phyloP scores from a whole-genome alignment of 2,888 invertebrate genomes.

The Dioctria linearis region DNA sequence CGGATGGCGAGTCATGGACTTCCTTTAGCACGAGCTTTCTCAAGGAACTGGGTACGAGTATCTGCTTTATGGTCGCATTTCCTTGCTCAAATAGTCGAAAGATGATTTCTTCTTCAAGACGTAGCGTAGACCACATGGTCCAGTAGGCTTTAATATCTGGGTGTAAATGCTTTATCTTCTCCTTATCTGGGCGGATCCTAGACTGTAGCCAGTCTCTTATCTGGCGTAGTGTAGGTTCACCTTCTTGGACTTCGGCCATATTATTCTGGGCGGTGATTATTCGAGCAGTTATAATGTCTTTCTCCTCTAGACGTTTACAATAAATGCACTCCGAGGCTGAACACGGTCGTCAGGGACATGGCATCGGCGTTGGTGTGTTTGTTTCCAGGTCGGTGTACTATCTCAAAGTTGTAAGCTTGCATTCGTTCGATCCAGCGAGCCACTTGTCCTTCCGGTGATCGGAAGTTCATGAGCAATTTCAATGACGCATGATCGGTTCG shows the following conservation, averaged over 20 bases:
- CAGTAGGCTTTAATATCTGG: conserved; percentile 13
- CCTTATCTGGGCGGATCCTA: background rate
- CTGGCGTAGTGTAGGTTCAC: too few relatives aligned
- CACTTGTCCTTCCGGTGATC: background rate
- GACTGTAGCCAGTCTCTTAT: background rate
- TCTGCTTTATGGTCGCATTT: background rate
- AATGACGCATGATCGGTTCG: background rate
- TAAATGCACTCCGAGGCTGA: too few relatives aligned
- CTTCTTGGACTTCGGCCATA: too few relatives aligned
- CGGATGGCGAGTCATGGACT: background rate
- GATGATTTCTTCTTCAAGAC: background rate
- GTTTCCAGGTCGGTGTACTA: background rate
- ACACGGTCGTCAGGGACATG: too few relatives aligned
- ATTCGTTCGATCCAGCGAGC: too few relatives aligned
- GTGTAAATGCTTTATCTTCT: conserved; percentile 51
- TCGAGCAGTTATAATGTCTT: background rate
- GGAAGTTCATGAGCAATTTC: background rate
- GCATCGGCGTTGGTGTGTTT: background rate
- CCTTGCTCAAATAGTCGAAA: background rate
- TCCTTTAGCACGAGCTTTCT: background rate
- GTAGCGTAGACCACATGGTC: background rate
- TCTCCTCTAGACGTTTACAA: too few relatives aligned
- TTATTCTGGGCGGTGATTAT: background rate
- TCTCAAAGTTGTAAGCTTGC: too few relatives aligned
- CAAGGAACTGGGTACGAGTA: background rate